Conservation (phyloP, 1,140 invertebrate genomes). For the Cydia strobilella region DNA sequence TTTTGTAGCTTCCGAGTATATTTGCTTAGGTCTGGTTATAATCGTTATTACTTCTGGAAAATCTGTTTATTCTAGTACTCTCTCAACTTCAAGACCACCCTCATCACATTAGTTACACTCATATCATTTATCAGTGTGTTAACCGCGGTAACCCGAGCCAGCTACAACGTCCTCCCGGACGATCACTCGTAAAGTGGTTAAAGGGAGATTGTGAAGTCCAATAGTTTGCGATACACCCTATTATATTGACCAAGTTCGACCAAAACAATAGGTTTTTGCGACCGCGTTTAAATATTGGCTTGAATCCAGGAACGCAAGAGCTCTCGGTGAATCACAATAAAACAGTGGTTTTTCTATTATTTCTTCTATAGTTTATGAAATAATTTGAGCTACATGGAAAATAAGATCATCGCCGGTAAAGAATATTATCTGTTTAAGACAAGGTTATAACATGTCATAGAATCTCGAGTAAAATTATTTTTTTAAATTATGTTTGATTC, state of each 20-base stretch:
- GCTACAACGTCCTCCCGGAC: neutral
- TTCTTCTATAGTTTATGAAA: neutral
- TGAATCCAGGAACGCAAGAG: neutral
- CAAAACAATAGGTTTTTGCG: slow-evolving; percentile 31
- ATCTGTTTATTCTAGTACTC: too few relatives aligned
- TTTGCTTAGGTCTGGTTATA: too few relatives aligned
- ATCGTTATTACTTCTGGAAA: too few relatives aligned
- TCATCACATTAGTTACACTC: neutral
- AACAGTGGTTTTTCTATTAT: neutral
- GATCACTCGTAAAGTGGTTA: too few relatives aligned
- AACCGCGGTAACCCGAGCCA: too few relatives aligned
- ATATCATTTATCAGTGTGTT: neutral
- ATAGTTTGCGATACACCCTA: neutral
- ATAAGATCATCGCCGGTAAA: too few relatives aligned
- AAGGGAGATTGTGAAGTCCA: neutral
- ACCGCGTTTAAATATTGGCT: slow-evolving; percentile 19
- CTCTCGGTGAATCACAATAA: neutral
- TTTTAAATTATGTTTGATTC: too few relatives aligned
- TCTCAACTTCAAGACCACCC: neutral
- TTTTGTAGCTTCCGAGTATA: too few relatives aligned
- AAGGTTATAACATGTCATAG: too few relatives aligned
- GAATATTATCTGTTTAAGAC: too few relatives aligned
- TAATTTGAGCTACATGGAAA: too few relatives aligned
- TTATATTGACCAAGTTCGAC: neutral
- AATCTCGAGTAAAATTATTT: too few relatives aligned